Evolutionary conservation across 2,113 vertebrate species (phyloP), one percentile per base, ranked within the genome.

Genomic region (Epinephelus moara): DNA sequence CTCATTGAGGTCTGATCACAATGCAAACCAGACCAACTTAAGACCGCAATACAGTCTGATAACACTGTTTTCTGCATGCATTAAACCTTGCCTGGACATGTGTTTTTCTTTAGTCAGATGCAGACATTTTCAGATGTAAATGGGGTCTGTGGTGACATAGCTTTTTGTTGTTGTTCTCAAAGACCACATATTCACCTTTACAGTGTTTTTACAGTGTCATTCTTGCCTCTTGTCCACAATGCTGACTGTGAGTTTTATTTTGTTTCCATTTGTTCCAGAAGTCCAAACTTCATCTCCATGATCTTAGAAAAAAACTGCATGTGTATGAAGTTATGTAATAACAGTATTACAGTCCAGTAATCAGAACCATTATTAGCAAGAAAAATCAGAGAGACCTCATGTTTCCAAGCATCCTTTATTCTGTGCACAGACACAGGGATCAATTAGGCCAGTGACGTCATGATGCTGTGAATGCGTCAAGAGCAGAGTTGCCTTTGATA

Each of bases 381-480:
- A 18, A 70, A 66, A 27, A 63, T 42, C 2, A 9, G 19, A 63
- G 5, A 63, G 5, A 69, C 23, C 9, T 4, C 33, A 64, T 87
- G 55, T 70, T 84, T 90, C 52, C 21, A 23, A 17, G 21, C 33
- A 23, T 70, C 49, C 25, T 75, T 82, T 70, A 56, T 57, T 78
- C 53, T 69, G 4, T 50, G 4, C 68, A 50, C 42, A 49, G 52
- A 83, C 9, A 60, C 79, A 79, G 86, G 81, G 60, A 83, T 87
- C 56, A 55, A 77, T 90, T 89, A 85, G 53, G 63, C 12, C 64
- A 42, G 45, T 76, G 80, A 91, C 70, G 70, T 93, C 84, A 90
- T 55, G 30, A 30, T 59, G 78, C 56, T 79, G 67, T 74, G 80
- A 89, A 88, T 81, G 80, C 87, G 76, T 93, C 93, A 90, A 75